phyloP scores from a whole-genome alignment of 1,140 invertebrate genomes.

The Zaprionus ornatus region DNA sequence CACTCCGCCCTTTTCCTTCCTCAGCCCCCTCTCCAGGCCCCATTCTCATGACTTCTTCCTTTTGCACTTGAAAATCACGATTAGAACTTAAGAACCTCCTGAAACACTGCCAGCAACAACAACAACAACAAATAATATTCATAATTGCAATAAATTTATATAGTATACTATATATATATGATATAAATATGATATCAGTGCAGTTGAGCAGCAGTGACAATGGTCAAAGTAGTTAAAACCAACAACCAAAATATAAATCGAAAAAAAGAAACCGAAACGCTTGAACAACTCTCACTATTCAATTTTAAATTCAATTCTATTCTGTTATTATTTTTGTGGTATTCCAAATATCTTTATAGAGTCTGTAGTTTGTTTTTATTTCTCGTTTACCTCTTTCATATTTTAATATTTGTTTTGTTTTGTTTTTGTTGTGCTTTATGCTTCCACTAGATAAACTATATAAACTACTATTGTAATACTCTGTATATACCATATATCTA shows the following conservation, averaged over 20 bases:
- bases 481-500: constrained; percentile 3
- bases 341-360: constrained; percentile 40
- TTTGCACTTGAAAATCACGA: background rate
- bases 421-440: constrained; percentile 36
- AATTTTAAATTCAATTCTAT: constrained; percentile 7
- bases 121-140: constrained; percentile 10
- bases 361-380: constrained; percentile 32
- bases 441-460: constrained; percentile 20
- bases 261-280: constrained; percentile 27
- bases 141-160: constrained; percentile 1
- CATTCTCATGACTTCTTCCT: background rate
- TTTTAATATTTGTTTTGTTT: constrained; percentile 42
- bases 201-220: constrained; percentile 78
- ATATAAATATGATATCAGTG: constrained; percentile 44
- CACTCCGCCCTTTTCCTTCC: background rate
- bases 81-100: background rate
- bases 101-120: background rate
- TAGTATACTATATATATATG: constrained; percentile 17
- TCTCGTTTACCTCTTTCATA: constrained; percentile 25
- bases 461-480: background rate
- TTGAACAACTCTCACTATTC: constrained; percentile 55
- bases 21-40: background rate
- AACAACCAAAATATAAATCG: constrained; percentile 16
- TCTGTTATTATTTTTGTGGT: constrained; percentile 31
- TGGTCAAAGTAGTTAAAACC: constrained; percentile 38